Evolutionary conservation across 2,113 vertebrate species (phyloP).

Genomic region (Chlorocebus sabaeus): DNA sequence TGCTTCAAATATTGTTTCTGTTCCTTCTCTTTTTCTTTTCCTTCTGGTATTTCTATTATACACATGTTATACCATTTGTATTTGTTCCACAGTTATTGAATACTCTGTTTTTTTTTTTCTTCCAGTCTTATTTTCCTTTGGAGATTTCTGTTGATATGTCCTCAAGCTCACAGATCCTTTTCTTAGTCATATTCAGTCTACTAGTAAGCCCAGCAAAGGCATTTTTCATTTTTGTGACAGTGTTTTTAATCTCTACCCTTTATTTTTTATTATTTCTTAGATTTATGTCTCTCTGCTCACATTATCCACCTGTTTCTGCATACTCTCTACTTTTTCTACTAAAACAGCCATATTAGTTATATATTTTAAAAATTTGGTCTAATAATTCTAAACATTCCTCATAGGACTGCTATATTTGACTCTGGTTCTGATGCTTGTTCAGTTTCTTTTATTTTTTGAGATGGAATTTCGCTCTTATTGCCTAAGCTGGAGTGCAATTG

Average conservation of each 20-base stretch:
- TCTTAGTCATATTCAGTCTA: not conserved
- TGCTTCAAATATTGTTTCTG: not conserved
- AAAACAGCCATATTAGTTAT: not conserved
- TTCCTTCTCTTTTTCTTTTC: not conserved
- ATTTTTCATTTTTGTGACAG: not conserved
- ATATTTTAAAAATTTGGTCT: not conserved
- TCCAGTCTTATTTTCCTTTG: not conserved
- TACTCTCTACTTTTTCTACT: not conserved
- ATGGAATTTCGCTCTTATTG: too few species aligned
- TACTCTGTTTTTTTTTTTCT: not conserved
- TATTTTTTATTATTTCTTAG: not conserved
- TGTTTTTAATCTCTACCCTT: not conserved
- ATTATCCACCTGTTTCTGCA: not conserved
- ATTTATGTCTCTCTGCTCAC: not conserved
- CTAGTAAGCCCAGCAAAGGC: not conserved
- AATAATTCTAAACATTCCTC: not conserved
- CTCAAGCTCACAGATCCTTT: not conserved
- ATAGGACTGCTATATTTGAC: not conserved
- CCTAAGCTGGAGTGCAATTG: too few species aligned
- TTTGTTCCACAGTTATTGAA: not conserved
- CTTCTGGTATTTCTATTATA: not conserved
- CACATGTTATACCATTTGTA: not conserved
- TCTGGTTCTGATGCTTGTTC: not conserved
- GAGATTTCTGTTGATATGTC: not conserved
- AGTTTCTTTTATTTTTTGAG: not conserved